Conservation (phyloP, 2,888 invertebrate species). For the Acronicta aceris region DNA sequence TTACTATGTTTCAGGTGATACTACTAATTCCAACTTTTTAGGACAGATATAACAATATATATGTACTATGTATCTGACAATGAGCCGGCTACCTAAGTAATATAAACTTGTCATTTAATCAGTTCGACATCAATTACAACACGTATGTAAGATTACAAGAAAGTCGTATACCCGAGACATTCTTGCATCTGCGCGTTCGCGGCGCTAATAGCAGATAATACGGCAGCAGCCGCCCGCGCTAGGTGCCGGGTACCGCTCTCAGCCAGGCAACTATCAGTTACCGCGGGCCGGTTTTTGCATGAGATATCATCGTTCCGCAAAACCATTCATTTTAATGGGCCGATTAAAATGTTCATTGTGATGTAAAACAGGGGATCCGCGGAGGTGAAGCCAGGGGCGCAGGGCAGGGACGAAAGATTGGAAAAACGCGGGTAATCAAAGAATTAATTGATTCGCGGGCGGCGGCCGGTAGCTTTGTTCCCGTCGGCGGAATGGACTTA, state of each 20-base stretch:
- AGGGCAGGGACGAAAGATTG: slow-evolving; percentile 41
- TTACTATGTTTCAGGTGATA: too few species aligned
- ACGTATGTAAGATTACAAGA: slow-evolving; percentile 18
- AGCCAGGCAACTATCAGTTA: slow-evolving; percentile 25
- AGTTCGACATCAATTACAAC: too few species aligned
- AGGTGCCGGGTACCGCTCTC: too few species aligned
- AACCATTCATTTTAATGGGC: slow-evolving; percentile 55
- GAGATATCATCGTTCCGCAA: slow-evolving; percentile 11
- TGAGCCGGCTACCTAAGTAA: too few species aligned
- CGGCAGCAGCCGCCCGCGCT: neutral
- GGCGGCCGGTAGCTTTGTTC: slow-evolving; percentile 48
- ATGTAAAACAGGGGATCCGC: slow-evolving; percentile 50
- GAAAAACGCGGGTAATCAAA: slow-evolving; percentile 67
- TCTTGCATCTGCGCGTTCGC: neutral
- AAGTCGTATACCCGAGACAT: slow-evolving; percentile 10
- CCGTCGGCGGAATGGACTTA: slow-evolving; percentile 25
- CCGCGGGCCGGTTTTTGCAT: slow-evolving; percentile 26
- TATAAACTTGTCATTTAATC: too few species aligned
- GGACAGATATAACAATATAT: too few species aligned
- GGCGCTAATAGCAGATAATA: neutral
- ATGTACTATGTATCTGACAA: too few species aligned
- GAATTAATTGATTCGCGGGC: slow-evolving; percentile 70
- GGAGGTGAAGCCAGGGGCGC: slow-evolving; percentile 6
- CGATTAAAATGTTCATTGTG: slow-evolving; percentile 66
- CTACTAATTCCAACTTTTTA: too few species aligned